Base-by-base conservation (phyloP, 37 sponge, comb jelly and placozoan genomes). In the Ephydatia muelleri region DNA sequence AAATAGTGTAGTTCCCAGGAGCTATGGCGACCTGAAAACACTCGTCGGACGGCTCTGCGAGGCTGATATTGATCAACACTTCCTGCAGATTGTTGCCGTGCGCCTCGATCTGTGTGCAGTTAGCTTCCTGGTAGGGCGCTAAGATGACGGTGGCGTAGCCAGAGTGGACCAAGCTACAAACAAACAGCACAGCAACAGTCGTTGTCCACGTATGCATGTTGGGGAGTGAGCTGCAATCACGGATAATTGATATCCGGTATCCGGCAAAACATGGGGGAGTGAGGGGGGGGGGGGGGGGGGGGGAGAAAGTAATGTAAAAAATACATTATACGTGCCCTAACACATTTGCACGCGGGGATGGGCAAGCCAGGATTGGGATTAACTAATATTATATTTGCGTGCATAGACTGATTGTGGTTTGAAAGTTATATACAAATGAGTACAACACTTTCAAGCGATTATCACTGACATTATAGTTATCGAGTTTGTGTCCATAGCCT, bases 81-180 rank as follows among this genome's bases (percentile, higher is more conserved):
- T 57, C 57, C 57, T 57, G 57, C 57, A 57, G 16, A n/a, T n/a
- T n/a, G 57, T 57, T 11, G 9, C 57, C 57, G 19, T 57, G 57
- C 16, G 57, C 57, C 19, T 5, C 57, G 57, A 57, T 57, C 57
- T 57, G 57, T 57, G 57, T 13, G 16, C 57, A 57, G 57, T 57
- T 11, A n/a, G n/a, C n/a, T n/a, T n/a, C n/a, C n/a, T n/a, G n/a
- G n/a, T n/a, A n/a, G n/a, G n/a, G n/a, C n/a, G n/a, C n/a, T n/a
- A n/a, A n/a, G n/a, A n/a, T n/a, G n/a, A n/a, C n/a, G n/a, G n/a
- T n/a, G n/a, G n/a, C n/a, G n/a, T n/a, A n/a, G n/a, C n/a, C n/a
- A n/a, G n/a, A n/a, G n/a, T n/a, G 80, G 57, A 8, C 81, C 81
- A 35, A 80, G 70, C 38, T 79, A 48, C 85, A 77, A 22, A 2